phyloP scores from a whole-genome alignment of 2,888 invertebrate genomes.

The Trissolcus brochymenae region DNA sequence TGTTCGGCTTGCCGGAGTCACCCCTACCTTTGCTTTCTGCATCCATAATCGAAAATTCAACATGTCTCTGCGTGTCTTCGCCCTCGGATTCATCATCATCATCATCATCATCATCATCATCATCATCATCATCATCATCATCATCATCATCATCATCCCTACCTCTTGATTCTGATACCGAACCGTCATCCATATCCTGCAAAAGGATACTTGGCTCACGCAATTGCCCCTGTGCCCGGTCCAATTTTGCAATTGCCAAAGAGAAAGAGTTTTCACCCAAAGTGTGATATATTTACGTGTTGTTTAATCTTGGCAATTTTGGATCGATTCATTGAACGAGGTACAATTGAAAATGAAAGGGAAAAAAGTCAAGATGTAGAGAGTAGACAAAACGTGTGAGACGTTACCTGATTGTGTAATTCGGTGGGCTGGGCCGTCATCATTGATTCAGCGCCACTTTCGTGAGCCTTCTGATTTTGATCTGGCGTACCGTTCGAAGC shows the following conservation, averaged over 20 bases:
- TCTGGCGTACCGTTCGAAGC: slow-evolving; percentile 50
- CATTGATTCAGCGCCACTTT: slow-evolving; percentile 15
- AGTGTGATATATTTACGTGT: not conserved
- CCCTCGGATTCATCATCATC: slow-evolving; percentile 81
- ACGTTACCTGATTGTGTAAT: slow-evolving; percentile 39
- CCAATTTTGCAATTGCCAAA: slow-evolving; percentile 27
- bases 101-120: slow-evolving; percentile 78
- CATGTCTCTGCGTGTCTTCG: slow-evolving; percentile 78
- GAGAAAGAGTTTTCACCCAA: not conserved
- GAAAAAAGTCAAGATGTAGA: no score
- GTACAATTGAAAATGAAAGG: no score
- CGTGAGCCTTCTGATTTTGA: slow-evolving; percentile 31
- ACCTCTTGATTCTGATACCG: slow-evolving; percentile 80
- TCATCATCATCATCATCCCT: slow-evolving; percentile 78
- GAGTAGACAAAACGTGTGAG: not conserved
- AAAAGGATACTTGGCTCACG: slow-evolving; percentile 62
- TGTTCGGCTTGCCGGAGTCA: slow-evolving; percentile 79
- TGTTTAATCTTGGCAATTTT: no score
- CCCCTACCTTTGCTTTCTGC: slow-evolving; percentile 77
- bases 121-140: slow-evolving; percentile 78
- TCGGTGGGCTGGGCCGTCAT: slow-evolving; percentile 26
- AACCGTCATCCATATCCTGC: slow-evolving; percentile 76
- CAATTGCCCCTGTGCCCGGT: slow-evolving; percentile 38
- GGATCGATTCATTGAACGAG: no score
- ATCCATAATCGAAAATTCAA: slow-evolving; percentile 73